Percentiles rank a stretch among this genome's conserved stretches.
Conservation (phyloP, 2,113 vertebrate genomes). For the Strix aluco region DNA sequence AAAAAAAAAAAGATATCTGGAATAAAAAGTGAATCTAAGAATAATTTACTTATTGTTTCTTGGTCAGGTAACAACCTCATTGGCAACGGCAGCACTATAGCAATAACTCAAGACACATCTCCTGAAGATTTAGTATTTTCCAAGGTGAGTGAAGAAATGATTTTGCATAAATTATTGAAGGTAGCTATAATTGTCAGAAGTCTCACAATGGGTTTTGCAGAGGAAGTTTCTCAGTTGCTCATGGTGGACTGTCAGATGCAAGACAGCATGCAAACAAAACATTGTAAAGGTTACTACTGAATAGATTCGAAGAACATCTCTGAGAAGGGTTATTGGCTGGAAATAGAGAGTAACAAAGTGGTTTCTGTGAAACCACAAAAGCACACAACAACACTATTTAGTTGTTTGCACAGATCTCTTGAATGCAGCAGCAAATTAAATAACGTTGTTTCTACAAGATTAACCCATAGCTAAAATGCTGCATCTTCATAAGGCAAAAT, state of each 20-base stretch:
- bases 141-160: not conserved
- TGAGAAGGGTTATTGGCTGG: not conserved
- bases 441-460: conserved; percentile 37
- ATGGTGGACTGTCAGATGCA: not conserved
- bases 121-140: not conserved
- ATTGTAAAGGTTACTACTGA: not conserved
- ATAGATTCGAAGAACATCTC: not conserved
- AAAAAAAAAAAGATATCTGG: not conserved
- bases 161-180: not conserved
- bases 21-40: not conserved
- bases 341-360: not conserved
- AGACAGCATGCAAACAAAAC: not conserved
- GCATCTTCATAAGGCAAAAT: conserved; percentile 49
- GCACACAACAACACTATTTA: not conserved
- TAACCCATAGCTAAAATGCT: conserved; percentile 8
- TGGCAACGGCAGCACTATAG: not conserved
- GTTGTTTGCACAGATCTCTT: conserved; percentile 27
- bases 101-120: not conserved
- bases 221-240: not conserved
- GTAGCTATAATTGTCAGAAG: not conserved
- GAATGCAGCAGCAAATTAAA: conserved; percentile 52
- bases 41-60: not conserved
- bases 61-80: not conserved
- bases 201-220: not conserved
- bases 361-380: conserved; percentile 3